Conservation (phyloP, 2,113 vertebrate genomes). For the Cyprinodon brontotheroides region DNA sequence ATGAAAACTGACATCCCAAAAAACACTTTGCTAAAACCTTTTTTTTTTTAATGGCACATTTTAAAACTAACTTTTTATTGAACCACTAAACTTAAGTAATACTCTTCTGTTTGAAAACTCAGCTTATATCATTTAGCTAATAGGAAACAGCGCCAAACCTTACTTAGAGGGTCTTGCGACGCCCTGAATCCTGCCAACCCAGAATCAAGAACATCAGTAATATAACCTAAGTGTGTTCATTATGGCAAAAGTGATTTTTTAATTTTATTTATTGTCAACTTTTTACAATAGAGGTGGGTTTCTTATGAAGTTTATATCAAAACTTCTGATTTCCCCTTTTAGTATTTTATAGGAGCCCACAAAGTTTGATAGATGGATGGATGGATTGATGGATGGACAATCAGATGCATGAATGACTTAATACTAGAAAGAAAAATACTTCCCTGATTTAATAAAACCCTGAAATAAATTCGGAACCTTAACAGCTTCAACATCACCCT, state of each 20-base stretch:
- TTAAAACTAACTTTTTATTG: neutral
- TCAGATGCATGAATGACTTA: neutral
- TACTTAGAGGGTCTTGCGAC: constrained; percentile 96
- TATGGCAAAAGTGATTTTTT: no score
- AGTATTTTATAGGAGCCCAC: no score
- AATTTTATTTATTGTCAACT: constrained; percentile 68
- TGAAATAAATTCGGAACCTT: constrained; percentile 45
- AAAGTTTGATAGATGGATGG: no score
- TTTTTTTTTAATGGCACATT: neutral
- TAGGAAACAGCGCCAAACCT: no score
- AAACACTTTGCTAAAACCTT: neutral
- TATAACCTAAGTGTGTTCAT: constrained; percentile 9
- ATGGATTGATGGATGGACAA: neutral
- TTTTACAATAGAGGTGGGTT: constrained; percentile 48
- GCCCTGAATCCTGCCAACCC: no score
- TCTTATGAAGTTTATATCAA: no score
- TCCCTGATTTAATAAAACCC: neutral
- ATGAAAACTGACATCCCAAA: neutral
- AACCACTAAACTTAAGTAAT: neutral
- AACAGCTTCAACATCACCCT: constrained; percentile 51
- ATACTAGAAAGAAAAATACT: neutral
- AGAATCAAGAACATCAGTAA: constrained; percentile 34
- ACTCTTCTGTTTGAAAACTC: no score
- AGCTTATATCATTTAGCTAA: neutral
- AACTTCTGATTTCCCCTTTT: no score